Evolutionary conservation across 2,888 invertebrate species (phyloP), one percentile per base, ranked within the genome.

Genomic region (Agrotis puta): DNA sequence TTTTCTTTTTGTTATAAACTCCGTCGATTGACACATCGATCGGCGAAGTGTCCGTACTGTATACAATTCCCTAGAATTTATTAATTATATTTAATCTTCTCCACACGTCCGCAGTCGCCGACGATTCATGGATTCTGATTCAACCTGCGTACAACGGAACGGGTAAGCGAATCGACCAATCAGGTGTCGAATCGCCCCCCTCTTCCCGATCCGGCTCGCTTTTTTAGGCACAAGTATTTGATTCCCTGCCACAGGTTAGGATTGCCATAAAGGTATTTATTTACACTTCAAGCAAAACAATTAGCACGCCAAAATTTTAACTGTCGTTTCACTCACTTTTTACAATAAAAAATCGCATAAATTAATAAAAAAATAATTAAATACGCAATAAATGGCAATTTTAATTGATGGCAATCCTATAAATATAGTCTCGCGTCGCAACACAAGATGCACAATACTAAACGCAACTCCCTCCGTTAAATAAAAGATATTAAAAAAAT

Each of bases 361-460:
- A 11, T 27, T 27, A 27, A 5, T 27, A 3, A n/a, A n/a, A n/a
- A n/a, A n/a, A 13, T 16, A 18, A 5, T 24, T n/a, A 47, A 70
- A 59, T 43, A 78, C 71, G 64, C 47, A 68, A 43, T 63, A 47
- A 54, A 63, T 63, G 22, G 18, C 48, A 27, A 11, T 50, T 43
- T 50, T 24, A 22, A 53, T 54, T 39, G 82, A 86, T 87, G 90
- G 90, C 91, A 91, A 91, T 88, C 87, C 86, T 86, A 81, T 62
- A 64, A 58, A 47, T 54, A 81, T 75, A 64, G 61, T 86, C 91
- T 91, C 94, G 93, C 95, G 94, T 86, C 91, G 91, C 87, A 92
- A 92, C 91, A 92, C 88, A 92, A 92, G 96, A 96, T 96, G 96
- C 96, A 96, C 96, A 96, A 96, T 95, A 96, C 95, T 95, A 86